phyloP scores from a whole-genome alignment of 2,113 vertebrate genomes.

The Atlantisia rogersi region DNA sequence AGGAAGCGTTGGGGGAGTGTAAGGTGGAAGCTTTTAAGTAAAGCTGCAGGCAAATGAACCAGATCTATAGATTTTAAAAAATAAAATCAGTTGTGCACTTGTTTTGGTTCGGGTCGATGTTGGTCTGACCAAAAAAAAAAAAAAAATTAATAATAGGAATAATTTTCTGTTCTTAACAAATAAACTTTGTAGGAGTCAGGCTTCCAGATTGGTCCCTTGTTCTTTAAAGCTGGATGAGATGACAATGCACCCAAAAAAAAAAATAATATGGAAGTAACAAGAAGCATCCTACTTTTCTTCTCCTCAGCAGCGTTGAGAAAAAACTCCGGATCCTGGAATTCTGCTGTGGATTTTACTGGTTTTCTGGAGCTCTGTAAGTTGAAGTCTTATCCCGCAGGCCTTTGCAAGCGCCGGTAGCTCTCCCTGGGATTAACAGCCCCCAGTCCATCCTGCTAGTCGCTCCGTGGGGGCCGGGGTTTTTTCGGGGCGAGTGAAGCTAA shows the following conservation, averaged over 20 bases:
- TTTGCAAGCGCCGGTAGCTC: neutral
- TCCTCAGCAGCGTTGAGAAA: conserved; percentile 22
- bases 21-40: neutral
- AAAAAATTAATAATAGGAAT: too few relatives aligned
- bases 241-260: neutral
- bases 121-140: neutral
- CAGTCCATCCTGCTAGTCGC: neutral
- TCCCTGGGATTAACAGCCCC: neutral
- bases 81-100: neutral
- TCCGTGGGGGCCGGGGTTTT: neutral
- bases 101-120: conserved; percentile 3
- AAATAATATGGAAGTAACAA: neutral
- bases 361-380: conserved; percentile 51
- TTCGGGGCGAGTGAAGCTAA: neutral
- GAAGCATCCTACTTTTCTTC: conserved; percentile 39
- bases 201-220: neutral
- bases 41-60: neutral
- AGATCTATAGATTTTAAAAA: neutral
- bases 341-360: conserved; percentile 23
- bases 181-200: conserved; percentile 33
- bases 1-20: neutral
- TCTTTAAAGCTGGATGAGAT: conserved; percentile 48
- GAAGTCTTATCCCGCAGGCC: neutral
- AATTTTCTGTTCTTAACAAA: neutral
- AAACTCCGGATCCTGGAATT: conserved; percentile 43